These are phyloP conservation scores for Parazoanthus swiftii DNA, from an alignment of 92 coral and sea anemone genomes.

Conservation along the genomic window DNA sequence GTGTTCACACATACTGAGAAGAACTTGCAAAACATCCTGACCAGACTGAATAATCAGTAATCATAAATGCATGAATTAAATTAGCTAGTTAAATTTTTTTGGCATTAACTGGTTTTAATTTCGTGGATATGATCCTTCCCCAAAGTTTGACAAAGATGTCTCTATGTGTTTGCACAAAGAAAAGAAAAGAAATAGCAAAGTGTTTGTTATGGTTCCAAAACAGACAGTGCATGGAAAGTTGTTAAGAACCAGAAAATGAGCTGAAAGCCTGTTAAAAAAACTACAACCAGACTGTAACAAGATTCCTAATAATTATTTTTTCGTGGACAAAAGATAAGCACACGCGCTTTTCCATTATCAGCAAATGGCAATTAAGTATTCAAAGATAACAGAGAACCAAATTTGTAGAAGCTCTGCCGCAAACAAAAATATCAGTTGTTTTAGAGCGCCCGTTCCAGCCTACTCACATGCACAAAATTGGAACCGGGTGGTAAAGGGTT, in stretches of 20 bases:
- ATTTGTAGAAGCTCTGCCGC: neutral
- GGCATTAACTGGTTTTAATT: neutral
- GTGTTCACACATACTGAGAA: neutral
- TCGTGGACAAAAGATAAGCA: neutral
- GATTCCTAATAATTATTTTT: too few species aligned
- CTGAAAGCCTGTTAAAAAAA: neutral
- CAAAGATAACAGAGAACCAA: neutral
- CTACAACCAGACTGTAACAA: neutral
- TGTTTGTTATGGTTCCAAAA: neutral
- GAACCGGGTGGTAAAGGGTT: too few species aligned
- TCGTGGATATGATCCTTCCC: neutral
- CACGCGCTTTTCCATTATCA: too few species aligned
- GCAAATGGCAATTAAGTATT: neutral
- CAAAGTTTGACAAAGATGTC: neutral
- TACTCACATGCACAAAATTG: too few species aligned
- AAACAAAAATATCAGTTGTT: neutral
- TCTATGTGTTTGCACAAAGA: too few species aligned
- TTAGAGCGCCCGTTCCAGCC: neutral
- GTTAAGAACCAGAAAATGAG: neutral
- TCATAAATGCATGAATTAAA: neutral
- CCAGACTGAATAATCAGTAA: neutral
- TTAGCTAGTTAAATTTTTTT: neutral
- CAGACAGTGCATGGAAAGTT: neutral
- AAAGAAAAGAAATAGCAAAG: neutral
- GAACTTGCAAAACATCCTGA: neutral